Evolutionary conservation across 1,140 invertebrate genomes (phyloP), one percentile per base, ranked within the genome.

Genomic region (Lepidurus arcticus): DNA sequence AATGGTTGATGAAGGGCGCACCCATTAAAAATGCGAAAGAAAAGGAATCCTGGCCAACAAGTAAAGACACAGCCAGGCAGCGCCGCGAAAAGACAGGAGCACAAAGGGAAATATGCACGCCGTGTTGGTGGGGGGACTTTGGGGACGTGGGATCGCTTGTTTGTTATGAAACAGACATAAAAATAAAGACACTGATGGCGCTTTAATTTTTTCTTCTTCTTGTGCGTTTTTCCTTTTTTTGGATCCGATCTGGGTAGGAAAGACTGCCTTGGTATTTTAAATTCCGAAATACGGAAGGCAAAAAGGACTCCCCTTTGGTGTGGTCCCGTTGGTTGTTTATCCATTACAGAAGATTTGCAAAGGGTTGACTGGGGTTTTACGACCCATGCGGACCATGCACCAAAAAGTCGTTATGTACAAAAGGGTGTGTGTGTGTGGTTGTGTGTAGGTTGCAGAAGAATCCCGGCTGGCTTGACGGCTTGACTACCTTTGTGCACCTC

Each of bases 251-350:
- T 65, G 16, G 8, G 53, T 65, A 21, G 7, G 8, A 65, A 65
- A 65, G 53, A 65, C 16, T n/a, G 0, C 16, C 53, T 21, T n/a
- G 21, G 53, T 13, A 7, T n/a, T n/a, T 11, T 6, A 65, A 65
- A n/a, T 65, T n/a, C 53, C 21, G 53, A 65, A 65, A 9, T 65
- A n/a, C 21, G 7, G 21, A 65, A 65, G 13, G 53, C 8, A 65
- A 65, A 65, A 65, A 65, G 53, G 8, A n/a, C 21, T 65, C 21
- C 16, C 53, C 53, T 16, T n/a, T 65, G 53, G 53, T 65, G 53
- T 65, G 53, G 53, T 65, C 53, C 53, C 21, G 53, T 65, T 65
- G 53, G 53, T 65, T 65, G 53, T 65, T 65, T 65, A 65, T 65
- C 53, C 53, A 65, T 65, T 65, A 65, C 53, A 9, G 53, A 9